A percentile compares a stretch with the other conserved stretches of the same genome.
phyloP scores from a whole-genome alignment of 2,888 invertebrate species.

The Monochamus alternatus region DNA sequence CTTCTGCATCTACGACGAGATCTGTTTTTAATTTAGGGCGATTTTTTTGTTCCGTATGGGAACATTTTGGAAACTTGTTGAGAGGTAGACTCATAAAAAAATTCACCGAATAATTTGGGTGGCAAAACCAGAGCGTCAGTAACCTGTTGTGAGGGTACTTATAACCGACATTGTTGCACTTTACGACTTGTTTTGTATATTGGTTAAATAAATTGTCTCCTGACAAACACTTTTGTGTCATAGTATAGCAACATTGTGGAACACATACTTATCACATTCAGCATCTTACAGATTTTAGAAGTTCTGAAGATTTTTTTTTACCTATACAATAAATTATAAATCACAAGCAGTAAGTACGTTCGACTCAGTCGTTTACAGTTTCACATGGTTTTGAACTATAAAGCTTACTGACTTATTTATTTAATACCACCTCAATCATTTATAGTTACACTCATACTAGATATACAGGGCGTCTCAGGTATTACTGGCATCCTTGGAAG shows the following conservation, averaged over 20 bases:
- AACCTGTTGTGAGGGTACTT: slow-evolving; percentile 20
- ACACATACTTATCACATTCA: not conserved
- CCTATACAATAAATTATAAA: too few relatives aligned
- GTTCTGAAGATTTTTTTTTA: too few relatives aligned
- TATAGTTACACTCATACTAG: too few relatives aligned
- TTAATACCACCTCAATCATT: too few relatives aligned
- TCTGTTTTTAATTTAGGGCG: slow-evolving; percentile 19
- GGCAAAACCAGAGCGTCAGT: slow-evolving; percentile 5
- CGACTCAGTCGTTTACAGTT: too few relatives aligned
- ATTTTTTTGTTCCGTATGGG: slow-evolving; percentile 18
- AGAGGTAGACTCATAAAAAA: slow-evolving; percentile 2
- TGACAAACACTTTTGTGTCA: not conserved
- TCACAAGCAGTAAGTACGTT: too few relatives aligned
- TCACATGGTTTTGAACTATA: too few relatives aligned
- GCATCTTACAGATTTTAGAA: not conserved
- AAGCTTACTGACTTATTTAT: too few relatives aligned
- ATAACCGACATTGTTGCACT: slow-evolving; percentile 17
- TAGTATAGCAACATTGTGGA: not conserved
- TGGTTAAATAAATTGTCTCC: slow-evolving; percentile 12
- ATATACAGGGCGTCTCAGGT: too few relatives aligned
- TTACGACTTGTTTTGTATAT: slow-evolving; percentile 15
- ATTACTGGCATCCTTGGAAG: too few relatives aligned
- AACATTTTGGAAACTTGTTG: slow-evolving; percentile 1
- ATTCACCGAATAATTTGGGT: slow-evolving; percentile 23
- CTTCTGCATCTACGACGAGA: slow-evolving; percentile 7